Evolutionary conservation across 2,888 invertebrate species (phyloP), one percentile per base, ranked within the genome.

Genomic region (Epirrita christyi): DNA sequence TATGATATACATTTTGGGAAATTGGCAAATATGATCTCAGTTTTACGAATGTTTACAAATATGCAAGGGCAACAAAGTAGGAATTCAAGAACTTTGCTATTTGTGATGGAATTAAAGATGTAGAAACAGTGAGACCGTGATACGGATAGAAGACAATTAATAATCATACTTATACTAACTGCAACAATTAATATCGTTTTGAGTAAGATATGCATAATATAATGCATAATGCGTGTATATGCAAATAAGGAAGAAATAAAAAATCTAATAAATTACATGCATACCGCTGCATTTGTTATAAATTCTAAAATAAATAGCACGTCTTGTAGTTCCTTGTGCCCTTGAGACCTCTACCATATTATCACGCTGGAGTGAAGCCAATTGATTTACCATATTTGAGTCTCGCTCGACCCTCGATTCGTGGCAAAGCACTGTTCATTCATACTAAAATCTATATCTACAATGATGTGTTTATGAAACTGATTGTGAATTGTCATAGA

Each of bases 341-440:
- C 86, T 88, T 87, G 86, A 86, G 76, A 78, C 73, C 67, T 76
- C 71, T 67, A 75, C 73, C 74, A 77, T 79, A 79, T 78, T 79
- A 67, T 72, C 64, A 64, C 61, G 69, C 73, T 86, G 87, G 88
- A 82, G 60, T 68, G 66, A 40, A 74, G 86, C 87, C 88, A 88
- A 84, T 61, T 66, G 70, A 80, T 81, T 83, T 75, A 72, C 76
- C 66, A 79, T 75, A 72, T 68, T 70, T 59, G 63, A 63, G 52
- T 56, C 32, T 9, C 21, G 21, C n/a, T n/a, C n/a, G 0, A 29
- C 28, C 28, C 28, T 7, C 2, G 2, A 29, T 32, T 32, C 8
- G 32, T 32, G 32, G 9, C 32, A 32, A 32, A 32, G 32, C 6
- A 32, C 32, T 32, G 7, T 32, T 32, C 8, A 9, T 32, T 9